A percentile compares a stretch with the other conserved stretches of the same genome.
phyloP scores from a whole-genome alignment of 2,113 vertebrate species.

The Peromyscus maniculatus region DNA sequence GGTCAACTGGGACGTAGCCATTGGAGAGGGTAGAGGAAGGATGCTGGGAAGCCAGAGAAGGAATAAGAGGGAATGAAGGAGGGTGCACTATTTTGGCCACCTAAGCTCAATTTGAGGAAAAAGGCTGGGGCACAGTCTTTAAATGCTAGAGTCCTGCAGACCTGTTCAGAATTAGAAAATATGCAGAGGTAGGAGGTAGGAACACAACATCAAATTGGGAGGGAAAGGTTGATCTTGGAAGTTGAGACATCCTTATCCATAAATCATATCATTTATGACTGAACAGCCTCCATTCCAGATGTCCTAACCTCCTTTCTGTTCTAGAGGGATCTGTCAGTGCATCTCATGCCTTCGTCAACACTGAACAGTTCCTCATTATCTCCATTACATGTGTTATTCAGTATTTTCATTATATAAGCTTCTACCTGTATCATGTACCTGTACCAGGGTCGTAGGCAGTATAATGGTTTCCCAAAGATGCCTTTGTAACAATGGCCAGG shows the following conservation, averaged over 20 bases:
- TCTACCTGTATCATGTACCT: background rate
- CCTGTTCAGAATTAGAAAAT: background rate
- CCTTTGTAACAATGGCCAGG: background rate
- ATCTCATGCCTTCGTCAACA: background rate
- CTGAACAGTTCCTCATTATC: background rate
- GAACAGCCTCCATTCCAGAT: background rate
- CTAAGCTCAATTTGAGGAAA: background rate
- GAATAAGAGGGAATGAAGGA: background rate
- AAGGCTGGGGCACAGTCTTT: background rate
- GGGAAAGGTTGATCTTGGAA: background rate
- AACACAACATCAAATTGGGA: background rate
- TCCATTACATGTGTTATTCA: constrained; percentile 30
- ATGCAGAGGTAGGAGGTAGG: background rate
- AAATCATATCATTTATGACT: background rate
- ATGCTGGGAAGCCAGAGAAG: background rate
- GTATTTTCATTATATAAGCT: background rate
- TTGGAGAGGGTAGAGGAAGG: background rate
- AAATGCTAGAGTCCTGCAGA: background rate
- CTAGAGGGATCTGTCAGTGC: background rate
- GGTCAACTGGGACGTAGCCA: background rate
- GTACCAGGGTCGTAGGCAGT: background rate
- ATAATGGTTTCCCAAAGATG: background rate
- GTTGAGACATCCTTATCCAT: background rate
- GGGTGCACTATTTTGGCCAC: background rate
- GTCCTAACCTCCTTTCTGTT: background rate